Percentiles rank a stretch among this genome's conserved stretches.
Conservation (phyloP, 2,113 vertebrate species). For the Tetraodon nigroviridis region DNA sequence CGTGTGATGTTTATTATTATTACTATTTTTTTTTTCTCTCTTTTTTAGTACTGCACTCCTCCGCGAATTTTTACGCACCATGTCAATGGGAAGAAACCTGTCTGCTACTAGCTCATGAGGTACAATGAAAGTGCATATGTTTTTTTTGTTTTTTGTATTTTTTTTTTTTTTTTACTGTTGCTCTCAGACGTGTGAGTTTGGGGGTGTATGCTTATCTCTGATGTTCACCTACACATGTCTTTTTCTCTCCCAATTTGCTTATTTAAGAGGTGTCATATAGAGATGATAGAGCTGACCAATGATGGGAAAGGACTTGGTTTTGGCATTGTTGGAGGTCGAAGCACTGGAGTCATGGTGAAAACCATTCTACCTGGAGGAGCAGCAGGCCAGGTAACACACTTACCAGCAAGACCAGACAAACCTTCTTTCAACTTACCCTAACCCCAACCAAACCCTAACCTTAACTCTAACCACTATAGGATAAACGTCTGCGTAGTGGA, state of each 20-base stretch:
- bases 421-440: too few species aligned
- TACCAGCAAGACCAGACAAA: too few species aligned
- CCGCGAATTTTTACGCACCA: slow-evolving; percentile 64
- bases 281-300: slow-evolving; percentile 89
- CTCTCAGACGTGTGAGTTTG: too few species aligned
- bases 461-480: slow-evolving; percentile 70
- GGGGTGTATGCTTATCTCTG: too few species aligned
- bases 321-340: slow-evolving; percentile 91
- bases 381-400: slow-evolving; percentile 82
- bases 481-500: slow-evolving; percentile 84
- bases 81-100: slow-evolving; percentile 69
- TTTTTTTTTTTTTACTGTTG: neutral
- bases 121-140: slow-evolving; percentile 18
- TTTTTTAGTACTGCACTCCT: slow-evolving; percentile 67
- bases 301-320: slow-evolving; percentile 95
- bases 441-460: too few species aligned
- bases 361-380: slow-evolving; percentile 92
- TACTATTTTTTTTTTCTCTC: slow-evolving; percentile 8
- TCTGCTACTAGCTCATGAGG: slow-evolving; percentile 66
- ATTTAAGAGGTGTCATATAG: slow-evolving; percentile 79
- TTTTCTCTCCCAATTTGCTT: neutral
- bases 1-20: slow-evolving; percentile 29
- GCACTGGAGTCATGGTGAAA: slow-evolving; percentile 92
- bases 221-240: neutral
- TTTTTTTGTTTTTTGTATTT: neutral